A percentile compares a stretch with the other conserved stretches of the same genome.
phyloP scores from a whole-genome alignment of 1,140 invertebrate genomes.

The Trypoxylus dichotomus region DNA sequence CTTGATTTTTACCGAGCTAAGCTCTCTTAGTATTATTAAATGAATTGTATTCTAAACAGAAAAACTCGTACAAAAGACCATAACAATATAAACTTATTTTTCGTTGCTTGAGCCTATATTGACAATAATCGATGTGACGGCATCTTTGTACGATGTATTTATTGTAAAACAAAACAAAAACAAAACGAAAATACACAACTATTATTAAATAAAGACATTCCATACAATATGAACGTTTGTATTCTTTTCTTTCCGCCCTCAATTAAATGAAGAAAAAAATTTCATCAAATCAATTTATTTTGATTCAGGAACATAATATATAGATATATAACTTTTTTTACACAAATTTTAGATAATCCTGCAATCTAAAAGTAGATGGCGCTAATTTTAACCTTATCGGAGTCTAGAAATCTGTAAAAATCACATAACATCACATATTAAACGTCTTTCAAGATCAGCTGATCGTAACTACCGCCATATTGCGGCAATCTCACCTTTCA shows the following conservation, averaged over 20 bases:
- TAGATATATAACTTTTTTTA: no score
- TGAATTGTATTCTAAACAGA: neutral
- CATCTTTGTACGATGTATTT: constrained; percentile 25
- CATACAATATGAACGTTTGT: neutral
- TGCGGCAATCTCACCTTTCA: neutral
- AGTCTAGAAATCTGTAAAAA: no score
- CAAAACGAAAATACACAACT: neutral
- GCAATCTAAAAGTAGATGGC: no score
- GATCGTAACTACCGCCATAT: neutral
- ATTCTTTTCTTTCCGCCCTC: neutral
- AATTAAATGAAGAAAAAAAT: no score
- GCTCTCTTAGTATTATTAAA: neutral
- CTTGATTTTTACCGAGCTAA: no score
- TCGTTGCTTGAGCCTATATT: constrained; percentile 13
- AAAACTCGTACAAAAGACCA: constrained; percentile 27
- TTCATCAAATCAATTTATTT: no score
- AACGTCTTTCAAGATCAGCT: neutral
- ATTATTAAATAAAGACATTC: neutral
- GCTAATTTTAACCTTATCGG: no score
- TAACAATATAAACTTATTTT: neutral
- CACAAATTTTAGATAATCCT: no score
- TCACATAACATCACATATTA: neutral
- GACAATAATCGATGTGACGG: constrained; percentile 18
- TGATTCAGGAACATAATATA: no score
- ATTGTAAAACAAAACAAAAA: neutral